Conservation (phyloP, 2,113 vertebrate genomes). For the Forbesichthys agassizii region DNA sequence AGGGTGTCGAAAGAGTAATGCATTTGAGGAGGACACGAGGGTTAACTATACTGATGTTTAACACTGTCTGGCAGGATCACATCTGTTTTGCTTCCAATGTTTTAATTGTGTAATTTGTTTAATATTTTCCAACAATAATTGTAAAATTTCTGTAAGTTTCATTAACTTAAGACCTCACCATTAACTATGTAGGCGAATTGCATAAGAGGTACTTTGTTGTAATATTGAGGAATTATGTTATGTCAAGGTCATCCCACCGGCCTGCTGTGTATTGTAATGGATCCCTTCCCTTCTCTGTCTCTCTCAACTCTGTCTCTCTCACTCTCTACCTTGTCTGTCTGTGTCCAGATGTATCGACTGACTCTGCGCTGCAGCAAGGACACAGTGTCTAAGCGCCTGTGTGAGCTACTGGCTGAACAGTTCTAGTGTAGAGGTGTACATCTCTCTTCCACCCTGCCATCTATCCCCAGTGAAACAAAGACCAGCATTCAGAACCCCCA, state of each 20-base stretch:
- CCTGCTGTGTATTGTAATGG: background rate
- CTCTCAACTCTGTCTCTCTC: background rate
- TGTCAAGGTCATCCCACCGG: background rate
- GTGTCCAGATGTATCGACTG: slow-evolving; percentile 87
- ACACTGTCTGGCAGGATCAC: too few species aligned
- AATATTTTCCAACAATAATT: too few species aligned
- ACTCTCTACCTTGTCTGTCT: background rate
- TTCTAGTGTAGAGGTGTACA: slow-evolving; percentile 60
- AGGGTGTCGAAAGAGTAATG: too few species aligned
- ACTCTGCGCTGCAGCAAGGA: slow-evolving; percentile 94
- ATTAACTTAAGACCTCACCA: too few species aligned
- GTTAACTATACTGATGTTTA: too few species aligned
- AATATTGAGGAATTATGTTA: too few species aligned
- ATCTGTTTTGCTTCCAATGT: too few species aligned
- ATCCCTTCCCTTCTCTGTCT: background rate
- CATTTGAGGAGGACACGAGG: too few species aligned
- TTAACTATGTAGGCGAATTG: too few species aligned
- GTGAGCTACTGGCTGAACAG: slow-evolving; percentile 88
- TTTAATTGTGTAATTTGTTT: too few species aligned
- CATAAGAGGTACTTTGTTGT: too few species aligned
- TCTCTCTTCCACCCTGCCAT: slow-evolving; percentile 13
- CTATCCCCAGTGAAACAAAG: background rate
- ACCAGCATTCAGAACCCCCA: slow-evolving; percentile 49
- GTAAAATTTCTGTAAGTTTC: too few species aligned
- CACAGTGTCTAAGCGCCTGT: slow-evolving; percentile 84